Evolutionary conservation across 2,113 vertebrate species (phyloP), one percentile per base, ranked within the genome.

Genomic region (Pseudorectes ferrugineus): DNA sequence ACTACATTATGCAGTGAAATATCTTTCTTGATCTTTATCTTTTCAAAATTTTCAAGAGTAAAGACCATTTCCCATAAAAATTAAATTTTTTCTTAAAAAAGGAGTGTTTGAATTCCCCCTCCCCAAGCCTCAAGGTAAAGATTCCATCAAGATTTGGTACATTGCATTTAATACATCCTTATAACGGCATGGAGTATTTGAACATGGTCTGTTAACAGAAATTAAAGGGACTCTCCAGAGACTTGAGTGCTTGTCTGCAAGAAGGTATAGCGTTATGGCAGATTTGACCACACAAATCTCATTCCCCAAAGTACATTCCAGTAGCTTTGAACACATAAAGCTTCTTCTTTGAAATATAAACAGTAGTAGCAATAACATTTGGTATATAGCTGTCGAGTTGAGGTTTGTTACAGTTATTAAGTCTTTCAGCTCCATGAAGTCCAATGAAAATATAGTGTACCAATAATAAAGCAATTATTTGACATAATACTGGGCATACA

Each of bases 381-480:
- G 20, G 20, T 36, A 45, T 61, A 72, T 33, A 75, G 57, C 38
- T 92, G 78, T 54, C 16, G 14, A 70, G 23, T 25, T 68, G 68
- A 79, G 10, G 31, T 66, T 79, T 94, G 62, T 63, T 82, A 43
- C 36, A 66, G 20, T 72, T 93, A 89, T 72, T 82, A 89, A 92
- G 40, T 16, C 76, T 92, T 85, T 79, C 23, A 68, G 48, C 18
- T 94, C 33, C 33, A 31, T 58, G 29, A 92, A 93, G 36, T 48
- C 46, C 23, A 85, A 65, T 23, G n/a, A 92, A 88, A 96, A 92
- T 45, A 54, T 2, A 94, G 36, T 57, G 22, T 48, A 67, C 13
- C 52, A 88, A 89, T 61, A 95, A 85, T 15, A 88, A 90, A 73
- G 36, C 28, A 88, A 90, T 79, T 83, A 70, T 76, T 92, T 95